phyloP scores from a whole-genome alignment of 2,113 vertebrate species.

The Bufo bufo region DNA sequence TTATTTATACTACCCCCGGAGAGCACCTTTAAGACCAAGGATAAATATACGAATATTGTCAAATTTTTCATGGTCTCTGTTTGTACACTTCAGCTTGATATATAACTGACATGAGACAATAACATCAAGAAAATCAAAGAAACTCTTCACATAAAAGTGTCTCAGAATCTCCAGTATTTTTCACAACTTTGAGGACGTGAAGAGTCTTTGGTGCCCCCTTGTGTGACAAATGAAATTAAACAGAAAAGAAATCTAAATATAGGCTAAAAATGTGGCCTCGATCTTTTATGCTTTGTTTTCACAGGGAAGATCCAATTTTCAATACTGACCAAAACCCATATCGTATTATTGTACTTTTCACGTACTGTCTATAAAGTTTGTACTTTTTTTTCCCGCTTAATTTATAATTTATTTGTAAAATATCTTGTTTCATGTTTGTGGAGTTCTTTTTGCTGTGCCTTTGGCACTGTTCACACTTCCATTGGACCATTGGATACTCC shows the following conservation, averaged over 20 bases:
- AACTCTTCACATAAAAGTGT: neutral
- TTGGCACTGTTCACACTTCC: too few relatives aligned
- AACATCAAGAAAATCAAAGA: neutral
- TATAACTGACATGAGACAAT: neutral
- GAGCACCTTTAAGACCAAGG: neutral
- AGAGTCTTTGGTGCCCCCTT: neutral
- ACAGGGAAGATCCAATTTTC: neutral
- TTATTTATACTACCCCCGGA: neutral
- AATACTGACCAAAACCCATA: too few relatives aligned
- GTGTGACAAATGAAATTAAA: neutral
- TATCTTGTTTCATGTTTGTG: too few relatives aligned
- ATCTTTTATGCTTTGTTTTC: neutral
- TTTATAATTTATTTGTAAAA: too few relatives aligned
- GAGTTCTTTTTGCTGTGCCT: too few relatives aligned
- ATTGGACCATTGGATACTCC: too few relatives aligned
- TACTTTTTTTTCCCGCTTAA: too few relatives aligned
- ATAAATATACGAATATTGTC: constrained; percentile 4
- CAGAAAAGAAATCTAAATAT: neutral
- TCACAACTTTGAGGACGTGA: neutral
- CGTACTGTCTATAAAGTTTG: too few relatives aligned
- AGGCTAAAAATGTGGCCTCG: neutral
- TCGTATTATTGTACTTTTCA: too few relatives aligned
- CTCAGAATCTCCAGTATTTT: neutral
- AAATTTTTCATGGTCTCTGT: neutral
- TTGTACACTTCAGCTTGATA: neutral